Conservation (phyloP, 2,888 invertebrate species). For the Cerastoderma edule region DNA sequence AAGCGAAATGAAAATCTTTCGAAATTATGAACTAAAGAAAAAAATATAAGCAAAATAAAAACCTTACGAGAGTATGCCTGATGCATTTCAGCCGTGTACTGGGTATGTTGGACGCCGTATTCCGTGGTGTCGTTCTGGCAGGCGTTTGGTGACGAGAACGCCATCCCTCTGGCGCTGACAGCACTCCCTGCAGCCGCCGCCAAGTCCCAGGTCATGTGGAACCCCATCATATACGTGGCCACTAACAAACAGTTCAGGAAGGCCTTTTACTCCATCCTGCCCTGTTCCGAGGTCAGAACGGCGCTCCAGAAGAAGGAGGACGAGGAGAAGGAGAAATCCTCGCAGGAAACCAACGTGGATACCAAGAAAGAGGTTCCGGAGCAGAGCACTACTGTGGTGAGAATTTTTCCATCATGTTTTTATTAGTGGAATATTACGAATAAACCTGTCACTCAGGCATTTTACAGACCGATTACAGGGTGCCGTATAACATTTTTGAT, state of each 20-base stretch:
- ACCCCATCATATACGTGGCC: slow-evolving; percentile 77
- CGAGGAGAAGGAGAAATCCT: slow-evolving; percentile 28
- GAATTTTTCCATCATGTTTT: too few species aligned
- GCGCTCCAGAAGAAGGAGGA: slow-evolving; percentile 36
- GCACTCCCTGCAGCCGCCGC: slow-evolving; percentile 72
- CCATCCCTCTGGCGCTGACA: slow-evolving; percentile 60
- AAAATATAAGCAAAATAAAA: too few species aligned
- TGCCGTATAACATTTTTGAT: too few species aligned
- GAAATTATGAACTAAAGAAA: too few species aligned
- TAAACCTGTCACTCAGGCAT: too few species aligned
- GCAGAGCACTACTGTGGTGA: too few species aligned
- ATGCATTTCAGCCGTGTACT: slow-evolving; percentile 65
- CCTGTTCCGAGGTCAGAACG: slow-evolving; percentile 57
- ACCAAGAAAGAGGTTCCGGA: slow-evolving; percentile 21
- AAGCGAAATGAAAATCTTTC: too few species aligned
- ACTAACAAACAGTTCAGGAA: slow-evolving; percentile 73
- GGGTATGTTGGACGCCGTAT: slow-evolving; percentile 76
- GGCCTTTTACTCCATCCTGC: slow-evolving; percentile 64
- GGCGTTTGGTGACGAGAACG: slow-evolving; percentile 62
- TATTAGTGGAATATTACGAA: too few species aligned
- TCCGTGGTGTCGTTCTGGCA: slow-evolving; percentile 73
- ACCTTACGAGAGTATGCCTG: too few species aligned
- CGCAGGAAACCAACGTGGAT: slow-evolving; percentile 35
- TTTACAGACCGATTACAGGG: too few species aligned
- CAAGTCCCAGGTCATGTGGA: slow-evolving; percentile 73